Percentiles rank a stretch among this genome's conserved stretches.
Evolutionary conservation across 1,140 invertebrate genomes (phyloP).

Genomic region (Cataglyphis hispanica): DNA sequence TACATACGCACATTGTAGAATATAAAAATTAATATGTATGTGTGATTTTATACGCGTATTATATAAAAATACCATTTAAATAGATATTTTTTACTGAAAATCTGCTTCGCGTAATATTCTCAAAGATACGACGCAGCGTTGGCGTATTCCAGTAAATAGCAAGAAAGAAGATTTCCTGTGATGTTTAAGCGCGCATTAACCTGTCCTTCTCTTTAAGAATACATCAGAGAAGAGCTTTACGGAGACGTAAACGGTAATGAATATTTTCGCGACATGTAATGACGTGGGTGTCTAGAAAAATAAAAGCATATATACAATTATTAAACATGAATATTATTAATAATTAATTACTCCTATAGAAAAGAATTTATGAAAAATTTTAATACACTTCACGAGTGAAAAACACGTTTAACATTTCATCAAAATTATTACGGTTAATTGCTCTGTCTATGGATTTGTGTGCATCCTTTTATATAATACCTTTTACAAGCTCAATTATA

Average conservation of each 20-base stretch:
- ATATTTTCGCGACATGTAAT: conserved; percentile 71
- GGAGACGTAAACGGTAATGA: conserved; percentile 63
- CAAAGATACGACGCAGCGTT: background rate
- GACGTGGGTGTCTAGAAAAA: conserved; percentile 70
- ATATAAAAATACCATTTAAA: conserved; percentile 6
- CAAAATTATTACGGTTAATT: background rate
- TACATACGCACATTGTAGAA: background rate
- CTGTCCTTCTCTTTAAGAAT: conserved; percentile 62
- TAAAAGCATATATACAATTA: background rate
- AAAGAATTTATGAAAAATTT: background rate
- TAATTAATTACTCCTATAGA: background rate
- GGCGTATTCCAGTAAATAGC: conserved; percentile 18
- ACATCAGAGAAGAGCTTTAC: conserved; percentile 39
- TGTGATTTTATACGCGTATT: conserved; percentile 41
- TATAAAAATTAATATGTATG: conserved; percentile 1
- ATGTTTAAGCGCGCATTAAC: conserved; percentile 68
- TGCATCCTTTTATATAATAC: background rate
- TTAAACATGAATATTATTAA: background rate
- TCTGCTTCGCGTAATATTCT: background rate
- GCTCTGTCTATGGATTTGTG: background rate
- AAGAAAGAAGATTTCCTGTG: conserved; percentile 55
- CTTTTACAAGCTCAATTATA: conserved; percentile 4
- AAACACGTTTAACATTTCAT: background rate
- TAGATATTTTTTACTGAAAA: conserved; percentile 20
- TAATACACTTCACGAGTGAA: too few relatives aligned